Base-by-base conservation (phyloP, 2,888 invertebrate genomes). In the Atethmia centrago region DNA sequence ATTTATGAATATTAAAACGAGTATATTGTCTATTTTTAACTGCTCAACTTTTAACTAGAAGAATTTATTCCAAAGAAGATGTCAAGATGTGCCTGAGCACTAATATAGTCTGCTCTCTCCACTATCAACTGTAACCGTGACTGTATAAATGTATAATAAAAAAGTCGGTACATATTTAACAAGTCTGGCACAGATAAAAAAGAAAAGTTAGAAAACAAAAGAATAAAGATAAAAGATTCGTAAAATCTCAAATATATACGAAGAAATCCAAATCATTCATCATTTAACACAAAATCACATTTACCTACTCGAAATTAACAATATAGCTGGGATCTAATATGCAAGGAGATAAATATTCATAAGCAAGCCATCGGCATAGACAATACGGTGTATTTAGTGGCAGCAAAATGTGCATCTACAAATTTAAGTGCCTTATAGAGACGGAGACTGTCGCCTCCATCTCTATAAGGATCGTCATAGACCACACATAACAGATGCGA, bases 331-430 rank as follows among this genome's bases (percentile, higher is more conserved):
- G 7, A 45, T 45, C 2, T 40, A n/a, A n/a, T n/a, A 58, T 36
- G 45, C 63, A 40, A 61, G 42, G 16, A 51, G 16, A 85, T 83
- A 79, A 86, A 76, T 84, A 74, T 76, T 79, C 76, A 79, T 79
- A 72, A 31, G 62, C 42, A 42, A 61, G 59, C 25, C 42, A 67
- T 71, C 2, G 28, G 69, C 36, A 68, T 72, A 75, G 74, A 86
- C 77, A 80, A 79, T 82, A 69, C 68, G 36, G 25, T 64, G 71
- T 65, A 69, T 65, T 79, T 69, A 74, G 68, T 79, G 53, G 45
- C 62, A 75, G 51, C 61, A 31, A 63, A 74, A 61, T 42, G 55
- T 72, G 71, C 65, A 66, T 84, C 65, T 67, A 74, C 72, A 79
- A 63, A 64, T 51, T 70, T 71, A 82, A 71, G 59, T n/a, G n/a